Percentiles rank a stretch among this genome's conserved stretches.
These are phyloP conservation scores for Nannoperca australis DNA, from an alignment of 2,797 vertebrate genomes.

Conservation along the genomic window DNA sequence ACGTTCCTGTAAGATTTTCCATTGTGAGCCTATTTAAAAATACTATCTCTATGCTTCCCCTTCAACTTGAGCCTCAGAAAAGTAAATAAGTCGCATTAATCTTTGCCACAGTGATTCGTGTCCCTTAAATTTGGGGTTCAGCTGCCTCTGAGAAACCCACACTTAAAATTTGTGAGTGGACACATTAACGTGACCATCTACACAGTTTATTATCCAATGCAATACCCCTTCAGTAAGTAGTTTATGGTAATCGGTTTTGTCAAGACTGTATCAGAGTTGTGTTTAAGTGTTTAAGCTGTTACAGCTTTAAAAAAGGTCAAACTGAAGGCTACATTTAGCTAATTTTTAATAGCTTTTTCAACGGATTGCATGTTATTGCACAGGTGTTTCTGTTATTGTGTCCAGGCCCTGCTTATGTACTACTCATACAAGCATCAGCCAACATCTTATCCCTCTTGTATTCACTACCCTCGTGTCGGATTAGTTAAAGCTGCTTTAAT, in stretches of 20 bases:
- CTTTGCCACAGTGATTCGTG: conserved; percentile 42
- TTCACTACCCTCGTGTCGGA: not conserved
- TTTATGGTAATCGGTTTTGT: not conserved
- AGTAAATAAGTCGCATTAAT: conserved; percentile 55
- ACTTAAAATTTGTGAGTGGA: conserved; percentile 19
- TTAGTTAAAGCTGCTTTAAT: not conserved
- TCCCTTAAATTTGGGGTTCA: conserved; percentile 38
- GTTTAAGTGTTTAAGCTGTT: not conserved
- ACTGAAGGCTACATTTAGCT: not conserved
- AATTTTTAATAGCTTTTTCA: not conserved
- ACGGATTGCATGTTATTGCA: not conserved
- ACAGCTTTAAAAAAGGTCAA: not conserved
- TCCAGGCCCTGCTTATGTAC: not conserved
- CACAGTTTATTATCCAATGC: not conserved
- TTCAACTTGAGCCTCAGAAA: conserved; percentile 46
- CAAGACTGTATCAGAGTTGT: not conserved
- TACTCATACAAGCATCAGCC: not conserved
- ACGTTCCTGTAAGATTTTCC: conserved; percentile 44
- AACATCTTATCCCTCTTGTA: not conserved
- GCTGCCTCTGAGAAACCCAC: conserved; percentile 14
- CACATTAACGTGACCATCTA: not conserved
- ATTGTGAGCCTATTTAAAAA: conserved; percentile 62
- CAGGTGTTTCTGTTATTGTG: not conserved
- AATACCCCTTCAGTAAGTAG: not conserved
- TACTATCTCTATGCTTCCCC: conserved; percentile 40